These are phyloP conservation scores for Oscheius sp. DNA, from an alignment of 2,888 invertebrate species.

Conservation along the genomic window DNA sequence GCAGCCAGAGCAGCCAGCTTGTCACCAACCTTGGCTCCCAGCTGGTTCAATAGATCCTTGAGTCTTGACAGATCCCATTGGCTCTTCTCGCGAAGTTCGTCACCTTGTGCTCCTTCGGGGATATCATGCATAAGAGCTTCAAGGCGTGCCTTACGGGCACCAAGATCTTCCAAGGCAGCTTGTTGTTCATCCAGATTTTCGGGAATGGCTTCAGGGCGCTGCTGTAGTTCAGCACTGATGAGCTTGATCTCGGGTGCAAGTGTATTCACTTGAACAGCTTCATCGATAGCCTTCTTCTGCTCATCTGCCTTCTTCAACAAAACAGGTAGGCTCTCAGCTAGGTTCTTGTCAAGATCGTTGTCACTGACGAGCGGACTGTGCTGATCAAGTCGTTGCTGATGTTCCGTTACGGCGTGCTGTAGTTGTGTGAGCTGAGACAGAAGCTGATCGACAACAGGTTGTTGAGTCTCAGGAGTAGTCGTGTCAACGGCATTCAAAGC, in stretches of 20 bases:
- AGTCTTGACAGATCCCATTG: constrained; percentile 53
- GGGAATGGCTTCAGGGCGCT: constrained; percentile 39
- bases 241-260: constrained; percentile 47
- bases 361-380: constrained; percentile 11
- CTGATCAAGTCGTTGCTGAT: not conserved
- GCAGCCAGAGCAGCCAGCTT: constrained; percentile 55
- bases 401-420: not conserved
- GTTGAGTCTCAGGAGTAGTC: constrained; percentile 1
- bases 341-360: constrained; percentile 18
- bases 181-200: constrained; percentile 46
- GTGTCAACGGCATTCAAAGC: not conserved
- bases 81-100: constrained; percentile 51
- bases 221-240: constrained; percentile 44
- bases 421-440: not conserved
- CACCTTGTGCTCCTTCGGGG: constrained; percentile 42
- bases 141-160: constrained; percentile 45
- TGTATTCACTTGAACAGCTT: constrained; percentile 41
- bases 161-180: constrained; percentile 47
- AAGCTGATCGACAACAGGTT: constrained; percentile 3
- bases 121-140: constrained; percentile 45
- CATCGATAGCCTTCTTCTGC: constrained; percentile 37
- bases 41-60: constrained; percentile 49
- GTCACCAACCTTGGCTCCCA: constrained; percentile 52
- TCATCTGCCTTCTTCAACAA: constrained; percentile 28
- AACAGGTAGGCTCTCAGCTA: constrained; percentile 26